phyloP scores from a whole-genome alignment of 1,140 invertebrate genomes.

The Oryctes rhinoceros region DNA sequence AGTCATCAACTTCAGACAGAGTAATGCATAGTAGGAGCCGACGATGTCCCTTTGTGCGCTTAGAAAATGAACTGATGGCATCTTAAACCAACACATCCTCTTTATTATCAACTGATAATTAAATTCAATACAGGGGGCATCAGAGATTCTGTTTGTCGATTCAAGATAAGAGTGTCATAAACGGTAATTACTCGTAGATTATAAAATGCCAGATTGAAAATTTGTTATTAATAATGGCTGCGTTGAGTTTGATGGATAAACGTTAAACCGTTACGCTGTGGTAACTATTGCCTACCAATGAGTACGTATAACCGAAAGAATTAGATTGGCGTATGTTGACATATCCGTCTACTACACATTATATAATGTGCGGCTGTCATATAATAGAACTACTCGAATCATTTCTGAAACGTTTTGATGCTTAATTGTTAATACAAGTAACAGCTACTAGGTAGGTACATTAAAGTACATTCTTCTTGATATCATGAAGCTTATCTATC shows the following conservation, averaged over 20 bases:
- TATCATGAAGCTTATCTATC: too few relatives aligned
- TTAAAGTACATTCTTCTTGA: too few relatives aligned
- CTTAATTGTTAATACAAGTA: background rate
- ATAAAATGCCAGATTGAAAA: constrained; percentile 17
- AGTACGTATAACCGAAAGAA: background rate
- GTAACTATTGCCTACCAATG: constrained; percentile 22
- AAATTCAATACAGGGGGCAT: constrained; percentile 15
- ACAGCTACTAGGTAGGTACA: too few relatives aligned
- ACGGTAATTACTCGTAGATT: background rate
- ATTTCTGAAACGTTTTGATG: constrained; percentile 1
- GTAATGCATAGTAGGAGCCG: background rate
- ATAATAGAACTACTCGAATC: background rate
- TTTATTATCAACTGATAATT: constrained; percentile 29
- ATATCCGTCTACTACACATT: background rate
- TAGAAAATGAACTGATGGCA: constrained; percentile 25
- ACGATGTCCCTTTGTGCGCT: background rate
- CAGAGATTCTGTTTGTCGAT: background rate
- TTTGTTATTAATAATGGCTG: constrained; percentile 26
- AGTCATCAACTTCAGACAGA: background rate
- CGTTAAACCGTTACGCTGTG: constrained; percentile 3
- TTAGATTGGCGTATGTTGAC: background rate
- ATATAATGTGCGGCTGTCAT: background rate
- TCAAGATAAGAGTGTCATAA: constrained; percentile 8
- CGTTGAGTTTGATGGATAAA: background rate
- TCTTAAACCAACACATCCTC: constrained; percentile 31